Evolutionary conservation across 2,113 vertebrate species (phyloP).

Genomic region (Nibea coibor): DNA sequence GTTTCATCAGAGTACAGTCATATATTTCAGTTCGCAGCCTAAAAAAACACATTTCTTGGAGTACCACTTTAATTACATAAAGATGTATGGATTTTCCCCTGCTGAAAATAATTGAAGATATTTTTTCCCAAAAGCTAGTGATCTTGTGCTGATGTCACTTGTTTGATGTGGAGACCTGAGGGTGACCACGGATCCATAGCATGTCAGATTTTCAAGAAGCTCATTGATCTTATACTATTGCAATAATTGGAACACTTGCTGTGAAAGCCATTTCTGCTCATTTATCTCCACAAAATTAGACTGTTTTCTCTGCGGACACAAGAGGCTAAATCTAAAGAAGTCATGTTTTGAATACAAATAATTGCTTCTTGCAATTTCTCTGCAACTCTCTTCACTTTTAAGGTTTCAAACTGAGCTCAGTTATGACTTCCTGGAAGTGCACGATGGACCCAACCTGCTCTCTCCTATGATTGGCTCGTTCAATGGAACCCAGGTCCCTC

Average conservation of each 20-base stretch:
- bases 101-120: background rate
- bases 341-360: constrained; percentile 21
- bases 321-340: constrained; percentile 11
- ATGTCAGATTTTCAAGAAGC: constrained; percentile 41
- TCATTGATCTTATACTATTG: constrained; percentile 48
- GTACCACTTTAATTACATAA: background rate
- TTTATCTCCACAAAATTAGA: constrained; percentile 23
- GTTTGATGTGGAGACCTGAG: constrained; percentile 25
- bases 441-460: constrained; percentile 94
- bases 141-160: constrained; percentile 14
- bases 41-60: too few species aligned
- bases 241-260: constrained; percentile 38
- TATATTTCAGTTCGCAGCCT: too few species aligned
- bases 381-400: constrained; percentile 38
- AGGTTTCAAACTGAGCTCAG: constrained; percentile 99
- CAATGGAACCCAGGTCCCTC: constrained; percentile 97
- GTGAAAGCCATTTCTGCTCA: background rate
- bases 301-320: constrained; percentile 10
- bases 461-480: constrained; percentile 96
- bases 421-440: constrained; percentile 97
- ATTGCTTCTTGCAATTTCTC: background rate
- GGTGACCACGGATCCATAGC: constrained; percentile 39
- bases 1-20: too few species aligned
- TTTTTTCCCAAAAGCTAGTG: constrained; percentile 22
- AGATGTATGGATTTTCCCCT: background rate